A percentile compares a stretch with the other conserved stretches of the same genome.
phyloP scores from a whole-genome alignment of 2,797 vertebrate genomes.

The Sebastes itinus region DNA sequence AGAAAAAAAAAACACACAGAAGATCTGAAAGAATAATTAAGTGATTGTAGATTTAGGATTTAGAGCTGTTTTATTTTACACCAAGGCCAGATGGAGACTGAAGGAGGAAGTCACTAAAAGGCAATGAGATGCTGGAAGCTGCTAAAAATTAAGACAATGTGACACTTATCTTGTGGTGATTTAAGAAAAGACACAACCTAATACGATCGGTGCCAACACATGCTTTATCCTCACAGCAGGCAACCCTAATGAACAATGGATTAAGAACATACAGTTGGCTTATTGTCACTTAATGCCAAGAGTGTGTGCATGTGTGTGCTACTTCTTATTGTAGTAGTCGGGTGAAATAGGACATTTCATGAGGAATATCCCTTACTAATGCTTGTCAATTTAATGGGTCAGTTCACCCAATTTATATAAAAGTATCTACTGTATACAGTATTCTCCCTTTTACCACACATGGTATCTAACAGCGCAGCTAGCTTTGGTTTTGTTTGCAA shows the following conservation, averaged over 20 bases:
- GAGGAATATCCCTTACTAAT: neutral
- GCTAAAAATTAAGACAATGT: conserved; percentile 16
- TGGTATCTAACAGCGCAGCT: no score
- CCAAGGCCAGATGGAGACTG: conserved; percentile 45
- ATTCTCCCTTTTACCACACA: neutral
- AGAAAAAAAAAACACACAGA: neutral
- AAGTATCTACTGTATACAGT: no score
- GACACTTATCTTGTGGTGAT: conserved; percentile 7
- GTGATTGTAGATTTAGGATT: conserved; percentile 50
- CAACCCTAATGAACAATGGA: conserved; percentile 14
- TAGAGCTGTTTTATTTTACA: conserved; percentile 10
- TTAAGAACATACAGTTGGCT: conserved; percentile 42
- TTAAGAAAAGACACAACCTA: neutral
- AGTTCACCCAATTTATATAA: neutral
- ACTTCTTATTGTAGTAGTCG: neutral
- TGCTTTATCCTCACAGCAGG: conserved; percentile 55
- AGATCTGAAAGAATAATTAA: conserved; percentile 62
- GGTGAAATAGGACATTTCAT: neutral
- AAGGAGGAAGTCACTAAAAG: conserved; percentile 30
- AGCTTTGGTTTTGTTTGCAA: neutral
- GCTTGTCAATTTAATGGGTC: neutral
- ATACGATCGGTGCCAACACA: conserved; percentile 2
- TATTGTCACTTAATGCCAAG: conserved; percentile 4
- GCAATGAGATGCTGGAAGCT: conserved; percentile 19
- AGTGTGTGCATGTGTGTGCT: neutral